Evolutionary conservation across 1,140 invertebrate genomes (phyloP).

Genomic region (Eueides isabella): DNA sequence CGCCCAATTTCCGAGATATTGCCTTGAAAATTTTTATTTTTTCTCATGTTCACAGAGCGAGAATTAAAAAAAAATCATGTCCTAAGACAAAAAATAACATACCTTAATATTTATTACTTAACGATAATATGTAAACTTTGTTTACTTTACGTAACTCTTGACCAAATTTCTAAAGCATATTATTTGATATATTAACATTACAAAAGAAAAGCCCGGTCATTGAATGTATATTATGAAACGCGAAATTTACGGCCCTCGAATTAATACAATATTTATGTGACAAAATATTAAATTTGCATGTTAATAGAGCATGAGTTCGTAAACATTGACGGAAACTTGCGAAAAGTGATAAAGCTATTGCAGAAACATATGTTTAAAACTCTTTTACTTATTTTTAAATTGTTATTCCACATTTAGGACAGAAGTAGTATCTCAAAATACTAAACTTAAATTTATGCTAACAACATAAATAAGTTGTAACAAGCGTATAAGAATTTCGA

Average conservation of each 20-base stretch:
- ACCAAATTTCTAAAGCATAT: not conserved
- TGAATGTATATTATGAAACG: not conserved
- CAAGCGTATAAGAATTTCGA: no score
- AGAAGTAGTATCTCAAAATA: no score
- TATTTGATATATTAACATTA: slow-evolving; percentile 1
- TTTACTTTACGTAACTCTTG: not conserved
- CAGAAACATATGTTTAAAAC: no score
- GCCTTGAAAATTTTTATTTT: no score
- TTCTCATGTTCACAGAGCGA: no score
- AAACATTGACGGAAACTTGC: not conserved
- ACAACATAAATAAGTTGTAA: no score
- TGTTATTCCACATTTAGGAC: no score
- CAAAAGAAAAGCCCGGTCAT: not conserved
- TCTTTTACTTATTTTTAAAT: no score
- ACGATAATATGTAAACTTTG: not conserved
- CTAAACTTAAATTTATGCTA: no score
- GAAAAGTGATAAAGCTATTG: no score
- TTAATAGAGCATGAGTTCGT: slow-evolving; percentile 28
- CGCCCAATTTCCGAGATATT: no score
- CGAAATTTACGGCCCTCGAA: not conserved
- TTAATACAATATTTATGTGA: slow-evolving; percentile 31
- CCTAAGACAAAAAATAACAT: no score
- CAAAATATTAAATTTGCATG: slow-evolving; percentile 21
- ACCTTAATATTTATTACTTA: not conserved
- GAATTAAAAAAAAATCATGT: not conserved